These are phyloP conservation scores for Sinosuthora webbiana DNA, from an alignment of 2,113 vertebrate genomes.

Conservation along the genomic window DNA sequence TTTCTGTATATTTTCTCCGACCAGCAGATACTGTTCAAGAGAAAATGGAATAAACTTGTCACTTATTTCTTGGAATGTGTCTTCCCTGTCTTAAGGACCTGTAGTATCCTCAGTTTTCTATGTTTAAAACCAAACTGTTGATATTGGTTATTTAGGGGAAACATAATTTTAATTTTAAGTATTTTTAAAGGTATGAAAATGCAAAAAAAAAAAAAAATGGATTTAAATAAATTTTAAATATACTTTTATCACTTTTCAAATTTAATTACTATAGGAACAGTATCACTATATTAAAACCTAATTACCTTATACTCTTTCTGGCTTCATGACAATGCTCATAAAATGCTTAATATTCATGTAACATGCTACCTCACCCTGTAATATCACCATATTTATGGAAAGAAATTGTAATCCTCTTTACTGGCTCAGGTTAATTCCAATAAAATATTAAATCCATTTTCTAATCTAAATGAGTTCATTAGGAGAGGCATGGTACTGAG, in stretches of 20 bases:
- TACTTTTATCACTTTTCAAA: conserved; percentile 65
- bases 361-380: conserved; percentile 77
- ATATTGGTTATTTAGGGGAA: not conserved
- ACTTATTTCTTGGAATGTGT: not conserved
- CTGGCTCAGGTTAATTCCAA: conserved; percentile 85
- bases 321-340: conserved; percentile 72
- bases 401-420: conserved; percentile 85
- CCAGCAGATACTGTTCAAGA: not conserved
- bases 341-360: conserved; percentile 82
- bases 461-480: conserved; percentile 89
- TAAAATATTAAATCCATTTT: conserved; percentile 89
- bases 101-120: not conserved
- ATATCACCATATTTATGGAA: conserved; percentile 82
- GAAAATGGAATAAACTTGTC: not conserved
- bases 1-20: not conserved
- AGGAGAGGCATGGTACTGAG: conserved; percentile 79
- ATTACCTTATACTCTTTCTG: conserved; percentile 73
- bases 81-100: not conserved
- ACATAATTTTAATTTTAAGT: conserved; percentile 30
- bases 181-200: conserved; percentile 29
- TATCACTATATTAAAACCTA: conserved; percentile 75
- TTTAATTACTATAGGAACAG: conserved; percentile 76
- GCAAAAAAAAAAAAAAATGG: conserved; percentile 41
- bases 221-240: conserved; percentile 61
- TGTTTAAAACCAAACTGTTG: not conserved